Evolutionary conservation across 1,140 invertebrate genomes (phyloP).

Genomic region (Caenorhabditis remanei): DNA sequence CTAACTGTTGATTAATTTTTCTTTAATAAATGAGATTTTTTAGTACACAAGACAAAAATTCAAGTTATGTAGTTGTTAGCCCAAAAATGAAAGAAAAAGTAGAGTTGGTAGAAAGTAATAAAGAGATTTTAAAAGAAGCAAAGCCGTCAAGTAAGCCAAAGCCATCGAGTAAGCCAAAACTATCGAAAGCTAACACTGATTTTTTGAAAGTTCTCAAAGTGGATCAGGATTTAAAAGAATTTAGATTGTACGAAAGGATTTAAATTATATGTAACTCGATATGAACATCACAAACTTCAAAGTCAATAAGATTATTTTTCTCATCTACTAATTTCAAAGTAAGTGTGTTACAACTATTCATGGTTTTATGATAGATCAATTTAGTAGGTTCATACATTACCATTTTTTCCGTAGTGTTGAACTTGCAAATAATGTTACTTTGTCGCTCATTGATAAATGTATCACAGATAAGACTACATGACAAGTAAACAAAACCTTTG

Average conservation of each 20-base stretch:
- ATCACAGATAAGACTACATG: constrained; percentile 64
- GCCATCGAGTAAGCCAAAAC: neutral
- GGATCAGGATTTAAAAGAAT: constrained; percentile 64
- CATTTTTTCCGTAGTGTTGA: constrained; percentile 30
- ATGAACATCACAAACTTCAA: constrained; percentile 58
- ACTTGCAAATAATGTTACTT: constrained; percentile 59
- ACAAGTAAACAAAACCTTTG: constrained; percentile 59
- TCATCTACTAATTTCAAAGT: constrained; percentile 62
- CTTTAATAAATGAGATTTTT: constrained; percentile 64
- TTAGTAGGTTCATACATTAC: constrained; percentile 62
- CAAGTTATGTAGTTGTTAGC: constrained; percentile 63
- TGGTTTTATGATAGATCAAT: constrained; percentile 64
- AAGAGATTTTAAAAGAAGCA: too few relatives aligned
- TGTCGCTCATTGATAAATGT: constrained; percentile 51
- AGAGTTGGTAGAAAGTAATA: constrained; percentile 55
- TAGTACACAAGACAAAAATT: constrained; percentile 63
- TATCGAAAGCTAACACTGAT: constrained; percentile 64
- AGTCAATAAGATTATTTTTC: neutral
- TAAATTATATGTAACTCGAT: constrained; percentile 64
- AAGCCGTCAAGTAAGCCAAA: too few relatives aligned
- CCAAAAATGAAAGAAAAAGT: constrained; percentile 65
- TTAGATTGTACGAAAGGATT: constrained; percentile 61
- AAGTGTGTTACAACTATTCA: constrained; percentile 63
- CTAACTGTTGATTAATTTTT: constrained; percentile 65
- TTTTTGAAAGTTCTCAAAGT: constrained; percentile 63